A percentile compares a stretch with the other conserved stretches of the same genome.
phyloP scores from a whole-genome alignment of 2,888 invertebrate species.

The Megaustenia siamemsis region DNA sequence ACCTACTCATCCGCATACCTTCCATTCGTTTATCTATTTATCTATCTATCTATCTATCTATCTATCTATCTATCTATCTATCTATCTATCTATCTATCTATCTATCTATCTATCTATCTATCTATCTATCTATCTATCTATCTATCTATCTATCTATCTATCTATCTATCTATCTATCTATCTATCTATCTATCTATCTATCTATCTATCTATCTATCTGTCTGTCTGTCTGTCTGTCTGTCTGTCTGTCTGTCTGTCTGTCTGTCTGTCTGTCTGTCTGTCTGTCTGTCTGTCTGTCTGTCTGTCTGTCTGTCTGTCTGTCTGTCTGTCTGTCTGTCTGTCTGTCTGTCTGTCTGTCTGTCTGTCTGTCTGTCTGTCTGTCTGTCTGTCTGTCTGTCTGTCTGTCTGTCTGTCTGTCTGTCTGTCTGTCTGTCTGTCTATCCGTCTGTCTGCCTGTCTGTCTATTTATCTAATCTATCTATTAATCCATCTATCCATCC shows the following conservation, averaged over 20 bases:
- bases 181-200: not conserved
- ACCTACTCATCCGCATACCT: not conserved
- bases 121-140: no score
- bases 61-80: not conserved
- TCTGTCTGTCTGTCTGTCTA: slow-evolving; percentile 27
- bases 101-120: not conserved
- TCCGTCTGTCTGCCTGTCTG: not conserved
- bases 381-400: not conserved
- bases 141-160: not conserved
- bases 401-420: slow-evolving; percentile 17
- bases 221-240: not conserved
- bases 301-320: not conserved
- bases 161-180: not conserved
- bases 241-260: not conserved
- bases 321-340: not conserved
- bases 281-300: not conserved
- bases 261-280: not conserved
- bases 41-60: slow-evolving; percentile 13
- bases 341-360: not conserved
- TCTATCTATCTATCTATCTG: not conserved
- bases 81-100: not conserved
- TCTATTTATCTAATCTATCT: not conserved
- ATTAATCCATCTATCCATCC: no score
- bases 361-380: not conserved
- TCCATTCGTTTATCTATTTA: not conserved